Conservation (phyloP, 2,113 vertebrate genomes). For the Mesitornis unicolor region DNA sequence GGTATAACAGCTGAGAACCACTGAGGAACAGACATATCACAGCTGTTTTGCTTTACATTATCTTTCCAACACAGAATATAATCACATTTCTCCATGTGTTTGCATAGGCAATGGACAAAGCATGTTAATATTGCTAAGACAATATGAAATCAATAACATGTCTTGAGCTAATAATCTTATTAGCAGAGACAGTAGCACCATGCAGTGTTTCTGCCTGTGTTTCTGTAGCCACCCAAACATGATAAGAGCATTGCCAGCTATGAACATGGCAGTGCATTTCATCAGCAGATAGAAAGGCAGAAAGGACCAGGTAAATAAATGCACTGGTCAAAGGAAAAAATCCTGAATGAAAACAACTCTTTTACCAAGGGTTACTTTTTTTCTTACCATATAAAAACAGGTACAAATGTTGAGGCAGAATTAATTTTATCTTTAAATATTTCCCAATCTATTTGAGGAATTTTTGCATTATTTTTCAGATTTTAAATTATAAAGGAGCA, state of each 20-base stretch:
- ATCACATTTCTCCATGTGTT: not conserved
- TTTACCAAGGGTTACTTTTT: not conserved
- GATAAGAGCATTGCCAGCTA: not conserved
- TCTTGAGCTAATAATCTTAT: not conserved
- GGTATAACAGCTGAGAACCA: not conserved
- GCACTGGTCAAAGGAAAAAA: fast-evolving
- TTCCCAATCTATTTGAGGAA: not conserved
- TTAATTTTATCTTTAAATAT: not conserved
- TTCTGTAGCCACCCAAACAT: not conserved
- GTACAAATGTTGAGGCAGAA: not conserved
- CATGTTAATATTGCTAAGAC: not conserved
- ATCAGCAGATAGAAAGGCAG: not conserved
- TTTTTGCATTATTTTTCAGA: not conserved
- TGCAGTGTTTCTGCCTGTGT: not conserved
- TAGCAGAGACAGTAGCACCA: not conserved
- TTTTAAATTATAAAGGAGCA: not conserved
- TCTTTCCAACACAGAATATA: not conserved
- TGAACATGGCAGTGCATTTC: not conserved
- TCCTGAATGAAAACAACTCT: not conserved
- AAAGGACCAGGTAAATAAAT: not conserved
- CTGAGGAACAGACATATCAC: conserved; percentile 11
- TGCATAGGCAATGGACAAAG: not conserved
- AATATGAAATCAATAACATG: not conserved
- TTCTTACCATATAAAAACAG: not conserved
- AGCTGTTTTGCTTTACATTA: not conserved